Evolutionary conservation across 2,113 vertebrate genomes (phyloP).

Genomic region (Leiothrix lutea): DNA sequence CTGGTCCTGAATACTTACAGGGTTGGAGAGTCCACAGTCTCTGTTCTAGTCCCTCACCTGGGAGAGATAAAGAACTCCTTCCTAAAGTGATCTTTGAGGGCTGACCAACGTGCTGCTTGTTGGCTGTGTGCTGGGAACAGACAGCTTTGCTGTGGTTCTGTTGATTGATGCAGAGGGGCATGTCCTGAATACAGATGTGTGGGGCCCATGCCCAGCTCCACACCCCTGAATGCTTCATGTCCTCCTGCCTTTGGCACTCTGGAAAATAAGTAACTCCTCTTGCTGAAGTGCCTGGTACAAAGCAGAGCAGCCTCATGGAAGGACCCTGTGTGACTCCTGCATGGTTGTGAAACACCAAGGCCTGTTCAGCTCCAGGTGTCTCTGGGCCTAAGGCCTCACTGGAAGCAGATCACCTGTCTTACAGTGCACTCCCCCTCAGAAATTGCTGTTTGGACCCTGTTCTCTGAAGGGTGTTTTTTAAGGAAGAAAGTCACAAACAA

Average conservation of each 20-base stretch:
- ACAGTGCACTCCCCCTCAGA: neutral
- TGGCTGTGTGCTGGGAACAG: neutral
- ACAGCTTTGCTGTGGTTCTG: fast-evolving
- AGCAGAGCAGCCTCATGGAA: neutral
- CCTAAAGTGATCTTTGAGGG: neutral
- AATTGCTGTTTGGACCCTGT: neutral
- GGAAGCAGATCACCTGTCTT: neutral
- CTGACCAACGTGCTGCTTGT: neutral
- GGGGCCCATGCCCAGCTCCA: neutral
- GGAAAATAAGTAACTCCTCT: neutral
- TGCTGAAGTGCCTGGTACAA: neutral
- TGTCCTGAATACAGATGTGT: neutral
- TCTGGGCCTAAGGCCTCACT: neutral
- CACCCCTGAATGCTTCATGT: fast-evolving
- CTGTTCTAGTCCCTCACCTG: neutral
- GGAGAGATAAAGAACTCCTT: neutral
- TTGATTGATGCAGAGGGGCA: fast-evolving
- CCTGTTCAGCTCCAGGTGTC: neutral
- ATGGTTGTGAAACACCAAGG: fast-evolving
- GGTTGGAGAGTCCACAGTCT: neutral
- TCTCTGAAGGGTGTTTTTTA: neutral
- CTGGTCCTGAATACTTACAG: neutral
- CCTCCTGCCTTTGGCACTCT: neutral
- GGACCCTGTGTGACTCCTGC: fast-evolving
- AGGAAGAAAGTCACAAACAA: neutral